A percentile compares a stretch with the other conserved stretches of the same genome.
These are phyloP conservation scores for Beroe forskalii DNA, from an alignment of 37 sponge, comb jelly and placozoan genomes.

Conservation along the genomic window DNA sequence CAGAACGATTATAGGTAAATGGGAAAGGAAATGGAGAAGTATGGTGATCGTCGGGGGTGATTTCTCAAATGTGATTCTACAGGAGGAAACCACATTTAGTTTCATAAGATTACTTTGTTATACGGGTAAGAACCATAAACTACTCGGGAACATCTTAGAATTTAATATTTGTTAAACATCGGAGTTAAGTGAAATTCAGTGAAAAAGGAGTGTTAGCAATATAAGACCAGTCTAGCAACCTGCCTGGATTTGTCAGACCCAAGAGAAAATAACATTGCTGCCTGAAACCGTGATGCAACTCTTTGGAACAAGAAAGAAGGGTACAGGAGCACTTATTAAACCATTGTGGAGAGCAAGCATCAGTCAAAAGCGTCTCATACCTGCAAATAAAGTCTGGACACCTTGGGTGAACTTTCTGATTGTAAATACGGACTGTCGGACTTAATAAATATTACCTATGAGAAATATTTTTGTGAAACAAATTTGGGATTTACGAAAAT, in stretches of 20 bases:
- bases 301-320: not conserved
- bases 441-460: too few species aligned
- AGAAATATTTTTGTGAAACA: too few species aligned
- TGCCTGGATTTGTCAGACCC: not conserved
- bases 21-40: not conserved
- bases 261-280: not conserved
- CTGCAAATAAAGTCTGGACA: not conserved
- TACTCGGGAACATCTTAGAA: not conserved
- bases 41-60: not conserved
- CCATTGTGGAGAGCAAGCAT: not conserved
- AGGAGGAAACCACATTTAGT: not conserved
- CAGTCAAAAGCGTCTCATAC: too few species aligned
- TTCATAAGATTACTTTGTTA: not conserved
- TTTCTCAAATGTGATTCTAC: not conserved
- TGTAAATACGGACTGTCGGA: too few species aligned
- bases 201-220: not conserved
- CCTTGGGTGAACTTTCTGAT: not conserved
- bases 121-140: slow-evolving; percentile 2
- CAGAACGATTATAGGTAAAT: not conserved
- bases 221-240: not conserved
- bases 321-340: not conserved
- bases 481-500: too few species aligned
- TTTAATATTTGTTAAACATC: not conserved
- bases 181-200: not conserved
- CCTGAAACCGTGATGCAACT: not conserved